Conservation (phyloP, 2,113 vertebrate genomes). For the Pachypanchax playfairii region DNA sequence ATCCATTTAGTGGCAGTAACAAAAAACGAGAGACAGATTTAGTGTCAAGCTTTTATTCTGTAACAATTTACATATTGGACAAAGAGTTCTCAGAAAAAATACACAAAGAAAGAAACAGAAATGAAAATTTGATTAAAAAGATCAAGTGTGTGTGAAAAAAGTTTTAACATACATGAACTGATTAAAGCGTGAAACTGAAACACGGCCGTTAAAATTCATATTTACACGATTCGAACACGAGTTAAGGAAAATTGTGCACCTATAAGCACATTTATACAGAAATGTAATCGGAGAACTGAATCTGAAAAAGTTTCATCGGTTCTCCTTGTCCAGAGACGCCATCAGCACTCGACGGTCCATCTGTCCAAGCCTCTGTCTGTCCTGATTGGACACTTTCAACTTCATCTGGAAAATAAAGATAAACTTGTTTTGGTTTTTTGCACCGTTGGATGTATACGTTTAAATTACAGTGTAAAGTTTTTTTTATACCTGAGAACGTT, state of each 20-base stretch:
- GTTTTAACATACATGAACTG: conserved; percentile 68
- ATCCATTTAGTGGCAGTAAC: not conserved
- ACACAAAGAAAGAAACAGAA: not conserved
- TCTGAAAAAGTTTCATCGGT: conserved; percentile 49
- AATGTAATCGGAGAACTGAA: conserved; percentile 4
- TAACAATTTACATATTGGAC: not conserved
- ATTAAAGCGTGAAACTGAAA: conserved; percentile 1
- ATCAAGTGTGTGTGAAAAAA: conserved; percentile 7
- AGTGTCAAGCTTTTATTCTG: conserved; percentile 13
- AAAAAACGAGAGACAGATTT: not conserved
- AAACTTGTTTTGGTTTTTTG: too few relatives aligned
- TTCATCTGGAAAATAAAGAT: conserved; percentile 66
- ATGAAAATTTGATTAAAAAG: not conserved
- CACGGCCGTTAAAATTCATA: conserved; percentile 2
- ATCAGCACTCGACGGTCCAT: conserved; percentile 67
- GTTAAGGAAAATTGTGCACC: conserved; percentile 39
- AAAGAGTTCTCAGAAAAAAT: not conserved
- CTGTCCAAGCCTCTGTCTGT: conserved; percentile 67
- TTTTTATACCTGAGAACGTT: conserved; percentile 67
- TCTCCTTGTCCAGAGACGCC: conserved; percentile 77
- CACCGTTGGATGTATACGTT: too few relatives aligned
- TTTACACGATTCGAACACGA: conserved; percentile 12
- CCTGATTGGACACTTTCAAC: conserved; percentile 74
- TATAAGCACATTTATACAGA: conserved; percentile 40
- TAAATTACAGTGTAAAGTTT: not conserved